These are phyloP conservation scores for Drosophila atripex DNA, from an alignment of 2,888 invertebrate species.

Conservation along the genomic window DNA sequence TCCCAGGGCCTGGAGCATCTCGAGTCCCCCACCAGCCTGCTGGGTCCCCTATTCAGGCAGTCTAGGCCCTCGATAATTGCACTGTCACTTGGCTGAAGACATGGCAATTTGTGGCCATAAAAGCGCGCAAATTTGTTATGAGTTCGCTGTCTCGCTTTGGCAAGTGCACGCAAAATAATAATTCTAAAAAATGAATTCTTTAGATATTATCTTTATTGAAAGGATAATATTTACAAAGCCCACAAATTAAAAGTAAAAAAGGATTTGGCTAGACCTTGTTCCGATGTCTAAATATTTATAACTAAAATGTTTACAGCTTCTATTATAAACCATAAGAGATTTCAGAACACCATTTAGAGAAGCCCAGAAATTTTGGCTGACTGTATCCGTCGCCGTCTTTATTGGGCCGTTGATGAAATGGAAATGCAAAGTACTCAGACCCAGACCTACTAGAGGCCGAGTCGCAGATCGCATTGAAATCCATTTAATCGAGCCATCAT, in stretches of 20 bases:
- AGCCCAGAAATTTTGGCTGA: neutral
- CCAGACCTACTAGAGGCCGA: conserved; percentile 19
- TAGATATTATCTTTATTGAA: too few relatives aligned
- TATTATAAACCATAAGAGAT: too few relatives aligned
- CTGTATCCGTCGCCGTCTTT: conserved; percentile 18
- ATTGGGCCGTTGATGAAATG: conserved; percentile 65
- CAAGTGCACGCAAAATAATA: neutral
- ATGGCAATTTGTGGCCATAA: conserved; percentile 79
- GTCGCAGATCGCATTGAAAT: conserved; percentile 67
- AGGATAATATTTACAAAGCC: too few relatives aligned
- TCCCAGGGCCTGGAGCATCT: conserved; percentile 22
- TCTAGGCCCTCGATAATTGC: conserved; percentile 72
- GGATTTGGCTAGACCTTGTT: too few relatives aligned
- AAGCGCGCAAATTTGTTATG: conserved; percentile 79
- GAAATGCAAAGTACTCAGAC: conserved; percentile 61
- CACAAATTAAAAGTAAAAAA: too few relatives aligned
- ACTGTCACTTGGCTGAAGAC: conserved; percentile 78
- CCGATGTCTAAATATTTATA: too few relatives aligned
- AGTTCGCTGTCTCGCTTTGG: conserved; percentile 39
- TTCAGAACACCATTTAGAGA: neutral
- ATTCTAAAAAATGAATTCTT: neutral
- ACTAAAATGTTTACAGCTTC: too few relatives aligned
- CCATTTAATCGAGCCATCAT: conserved; percentile 78
- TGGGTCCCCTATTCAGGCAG: conserved; percentile 6
- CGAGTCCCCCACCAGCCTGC: conserved; percentile 24